Base-by-base conservation (phyloP, 2,888 invertebrate genomes). In the Drosophila algonquin region DNA sequence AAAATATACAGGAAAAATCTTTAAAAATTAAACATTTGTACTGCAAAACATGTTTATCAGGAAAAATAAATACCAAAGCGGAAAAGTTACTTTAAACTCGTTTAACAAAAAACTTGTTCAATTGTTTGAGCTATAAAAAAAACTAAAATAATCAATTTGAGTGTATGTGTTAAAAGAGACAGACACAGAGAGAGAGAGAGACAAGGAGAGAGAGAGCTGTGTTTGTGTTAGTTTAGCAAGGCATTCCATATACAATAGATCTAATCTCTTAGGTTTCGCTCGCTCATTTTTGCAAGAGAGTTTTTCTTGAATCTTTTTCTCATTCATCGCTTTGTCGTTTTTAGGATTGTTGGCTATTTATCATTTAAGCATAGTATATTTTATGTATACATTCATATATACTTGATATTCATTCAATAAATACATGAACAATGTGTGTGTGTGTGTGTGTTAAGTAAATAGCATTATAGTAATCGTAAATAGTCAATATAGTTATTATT, bases 401-500 rank as follows among this genome's bases (percentile, higher is more conserved):
- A 57, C 70, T 35, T 77, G 69, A 61, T 58, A 73, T 73, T 79
- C 81, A 79, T 75, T 83, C 74, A 75, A 74, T 79, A 75, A 63
- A 73, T 81, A 79, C 80, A 67, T 63, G 46, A 54, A 57, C 75
- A 83, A 81, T 75, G 77, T 80, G 79, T 80, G 79, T 77, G 2
- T 75, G 77, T 80, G 79, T 80, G 79, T 77, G 2, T 21, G 21
- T 18, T 84, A 87, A 81, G 76, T 88, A 81, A 80, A 70, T 81
- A 80, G 79, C 64, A 57, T 75, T 73, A 72, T 68, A 65, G 78
- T 78, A 86, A 76, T 68, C 63, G 78, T 79, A 87, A 76, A 82
- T 82, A 81, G 83, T 79, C 80, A 82, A 75, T 87, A 89, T 87
- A 81, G 54, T 80, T 82, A 86, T 83, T 80, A 78, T 56, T 80